These are phyloP conservation scores for Harpalus rubripes DNA, from an alignment of 2,888 invertebrate species.

Conservation along the genomic window DNA sequence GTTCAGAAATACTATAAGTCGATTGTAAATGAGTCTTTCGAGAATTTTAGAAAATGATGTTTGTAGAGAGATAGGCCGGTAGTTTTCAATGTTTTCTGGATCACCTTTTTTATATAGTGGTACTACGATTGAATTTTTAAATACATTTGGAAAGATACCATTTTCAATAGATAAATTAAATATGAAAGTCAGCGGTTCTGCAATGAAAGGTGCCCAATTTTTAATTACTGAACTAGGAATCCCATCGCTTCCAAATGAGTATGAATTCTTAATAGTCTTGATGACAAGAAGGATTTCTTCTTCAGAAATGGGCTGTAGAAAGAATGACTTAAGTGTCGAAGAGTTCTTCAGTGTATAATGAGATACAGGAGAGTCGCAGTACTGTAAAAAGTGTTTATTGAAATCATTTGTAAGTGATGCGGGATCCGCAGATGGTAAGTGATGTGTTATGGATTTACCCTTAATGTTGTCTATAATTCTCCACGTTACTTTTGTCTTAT, in stretches of 20 bases:
- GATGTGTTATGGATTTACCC: not conserved
- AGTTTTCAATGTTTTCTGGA: not conserved
- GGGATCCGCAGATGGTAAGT: not conserved
- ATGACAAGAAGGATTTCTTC: not conserved
- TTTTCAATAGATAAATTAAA: not conserved
- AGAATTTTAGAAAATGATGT: not conserved
- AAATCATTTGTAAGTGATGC: not conserved
- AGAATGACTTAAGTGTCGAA: not conserved
- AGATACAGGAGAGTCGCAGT: no score
- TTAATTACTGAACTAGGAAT: no score
- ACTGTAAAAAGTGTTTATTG: no score
- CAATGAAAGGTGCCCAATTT: no score
- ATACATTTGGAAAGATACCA: not conserved
- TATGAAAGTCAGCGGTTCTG: not conserved
- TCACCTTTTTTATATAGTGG: no score
- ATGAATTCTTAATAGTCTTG: no score
- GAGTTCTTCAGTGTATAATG: no score
- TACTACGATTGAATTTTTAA: not conserved
- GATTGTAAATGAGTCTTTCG: not conserved
- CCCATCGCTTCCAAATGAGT: no score
- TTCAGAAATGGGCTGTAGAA: not conserved
- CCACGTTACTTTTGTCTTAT: not conserved
- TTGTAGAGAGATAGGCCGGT: not conserved
- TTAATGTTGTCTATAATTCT: not conserved
- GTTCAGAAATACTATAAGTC: not conserved